Evolutionary conservation across 2,113 vertebrate genomes (phyloP).

Genomic region (Centropristis striata): DNA sequence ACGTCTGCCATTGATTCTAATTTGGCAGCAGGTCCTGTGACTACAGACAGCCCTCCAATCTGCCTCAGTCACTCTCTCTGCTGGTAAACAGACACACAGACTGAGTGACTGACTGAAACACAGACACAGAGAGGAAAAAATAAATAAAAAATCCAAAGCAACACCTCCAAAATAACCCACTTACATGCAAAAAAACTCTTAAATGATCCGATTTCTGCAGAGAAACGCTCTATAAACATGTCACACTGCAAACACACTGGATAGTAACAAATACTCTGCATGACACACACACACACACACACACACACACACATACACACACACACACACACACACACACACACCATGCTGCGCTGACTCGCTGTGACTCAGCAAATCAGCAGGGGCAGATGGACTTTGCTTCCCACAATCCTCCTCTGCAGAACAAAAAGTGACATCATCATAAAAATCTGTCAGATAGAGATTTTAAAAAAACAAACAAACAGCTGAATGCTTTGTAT

Average conservation of each 20-base stretch:
- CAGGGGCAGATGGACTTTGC: conserved; percentile 58
- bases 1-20: conserved; percentile 69
- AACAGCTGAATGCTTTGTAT: conserved; percentile 8
- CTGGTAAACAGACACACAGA: conserved; percentile 33
- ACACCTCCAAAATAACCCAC: not conserved
- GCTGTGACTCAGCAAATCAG: conserved; percentile 81
- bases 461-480: not conserved
- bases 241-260: conserved; percentile 9
- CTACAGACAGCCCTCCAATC: conserved; percentile 54
- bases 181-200: conserved; percentile 11
- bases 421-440: conserved; percentile 50
- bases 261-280: not conserved
- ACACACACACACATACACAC: conserved; percentile 18
- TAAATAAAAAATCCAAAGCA: not conserved
- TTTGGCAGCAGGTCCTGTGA: conserved; percentile 69
- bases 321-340: conserved; percentile 14
- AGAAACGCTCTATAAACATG: conserved; percentile 6
- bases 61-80: conserved; percentile 47
- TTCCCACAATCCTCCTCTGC: conserved; percentile 56
- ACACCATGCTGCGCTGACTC: conserved; percentile 32
- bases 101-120: not conserved
- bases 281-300: conserved; percentile 19
- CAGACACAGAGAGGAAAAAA: not conserved
- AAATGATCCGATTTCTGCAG: not conserved
- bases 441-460: not conserved